Percentiles rank a stretch among this genome's conserved stretches.
Evolutionary conservation across 2,888 invertebrate genomes (phyloP).

Genomic region (Andrena praecox): DNA sequence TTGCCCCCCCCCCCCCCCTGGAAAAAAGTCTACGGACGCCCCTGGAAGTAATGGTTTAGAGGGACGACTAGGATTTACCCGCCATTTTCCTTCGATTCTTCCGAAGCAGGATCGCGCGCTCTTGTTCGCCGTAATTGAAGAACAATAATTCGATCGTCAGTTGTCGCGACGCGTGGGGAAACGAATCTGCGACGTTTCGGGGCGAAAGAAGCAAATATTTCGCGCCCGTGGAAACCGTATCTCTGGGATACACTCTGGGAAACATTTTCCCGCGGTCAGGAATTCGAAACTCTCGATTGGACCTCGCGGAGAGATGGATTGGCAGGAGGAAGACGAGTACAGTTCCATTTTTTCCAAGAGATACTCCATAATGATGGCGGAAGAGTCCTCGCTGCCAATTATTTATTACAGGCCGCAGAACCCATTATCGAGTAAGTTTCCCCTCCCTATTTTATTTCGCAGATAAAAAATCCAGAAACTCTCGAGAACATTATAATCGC

Average conservation of each 20-base stretch:
- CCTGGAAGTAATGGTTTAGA: background rate
- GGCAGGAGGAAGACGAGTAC: constrained; percentile 54
- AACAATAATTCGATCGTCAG: constrained; percentile 31
- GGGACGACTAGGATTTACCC: constrained; percentile 1
- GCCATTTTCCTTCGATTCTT: constrained; percentile 1
- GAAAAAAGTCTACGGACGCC: too few species aligned
- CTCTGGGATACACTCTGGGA: constrained; percentile 67
- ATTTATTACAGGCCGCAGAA: constrained; percentile 48
- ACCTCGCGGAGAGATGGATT: constrained; percentile 34
- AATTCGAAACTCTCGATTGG: constrained; percentile 32
- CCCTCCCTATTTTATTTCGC: too few species aligned
- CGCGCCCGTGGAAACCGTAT: constrained; percentile 72
- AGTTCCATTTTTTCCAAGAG: constrained; percentile 38
- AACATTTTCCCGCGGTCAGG: constrained; percentile 46
- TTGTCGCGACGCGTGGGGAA: constrained; percentile 25
- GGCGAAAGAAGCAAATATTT: constrained; percentile 59
- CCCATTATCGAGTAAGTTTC: constrained; percentile 47
- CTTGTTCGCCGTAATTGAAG: constrained; percentile 38
- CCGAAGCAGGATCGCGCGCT: constrained; percentile 7
- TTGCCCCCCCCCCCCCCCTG: too few species aligned
- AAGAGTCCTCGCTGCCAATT: constrained; percentile 44
- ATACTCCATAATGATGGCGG: constrained; percentile 45
- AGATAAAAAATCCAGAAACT: background rate
- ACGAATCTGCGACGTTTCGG: constrained; percentile 17
- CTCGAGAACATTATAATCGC: background rate